A percentile compares a stretch with the other conserved stretches of the same genome.
Conservation (phyloP, 2,113 vertebrate genomes). For the Callionymus lyra region DNA sequence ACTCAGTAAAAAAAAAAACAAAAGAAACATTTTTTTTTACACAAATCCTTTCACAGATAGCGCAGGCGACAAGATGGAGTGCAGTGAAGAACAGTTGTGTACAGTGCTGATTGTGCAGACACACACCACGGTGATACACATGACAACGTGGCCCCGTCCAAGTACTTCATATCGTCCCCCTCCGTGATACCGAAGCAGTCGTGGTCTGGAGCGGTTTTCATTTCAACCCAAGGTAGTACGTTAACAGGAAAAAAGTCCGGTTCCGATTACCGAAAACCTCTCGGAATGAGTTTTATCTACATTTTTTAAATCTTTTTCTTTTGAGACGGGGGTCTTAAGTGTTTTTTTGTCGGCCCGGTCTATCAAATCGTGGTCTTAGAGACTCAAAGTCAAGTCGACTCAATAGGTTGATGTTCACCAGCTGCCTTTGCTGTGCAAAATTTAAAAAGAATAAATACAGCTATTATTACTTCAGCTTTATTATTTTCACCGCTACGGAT, state of each 20-base stretch:
- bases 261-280: too few species aligned
- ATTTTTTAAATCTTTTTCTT: too few species aligned
- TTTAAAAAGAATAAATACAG: slow-evolving; percentile 91
- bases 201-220: slow-evolving; percentile 24
- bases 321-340: slow-evolving; percentile 18
- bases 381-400: slow-evolving; percentile 25
- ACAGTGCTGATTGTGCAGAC: slow-evolving; percentile 68
- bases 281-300: too few species aligned
- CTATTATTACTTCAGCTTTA: slow-evolving; percentile 65
- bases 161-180: too few species aligned
- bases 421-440: slow-evolving; percentile 99
- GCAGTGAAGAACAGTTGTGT: slow-evolving; percentile 48
- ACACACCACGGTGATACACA: slow-evolving; percentile 48
- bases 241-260: too few species aligned
- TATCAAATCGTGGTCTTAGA: slow-evolving; percentile 34
- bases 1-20: slow-evolving; percentile 55
- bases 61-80: slow-evolving; percentile 48
- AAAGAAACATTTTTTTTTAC: slow-evolving; percentile 58
- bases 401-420: slow-evolving; percentile 78
- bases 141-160: slow-evolving; percentile 44
- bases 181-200: slow-evolving; percentile 12
- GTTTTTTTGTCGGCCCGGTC: slow-evolving; percentile 28
- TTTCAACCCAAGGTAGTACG: not conserved
- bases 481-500: slow-evolving; percentile 69
- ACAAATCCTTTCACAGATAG: slow-evolving; percentile 60